Evolutionary conservation across 2,888 invertebrate species (phyloP).

Genomic region (Saturnia japonica): DNA sequence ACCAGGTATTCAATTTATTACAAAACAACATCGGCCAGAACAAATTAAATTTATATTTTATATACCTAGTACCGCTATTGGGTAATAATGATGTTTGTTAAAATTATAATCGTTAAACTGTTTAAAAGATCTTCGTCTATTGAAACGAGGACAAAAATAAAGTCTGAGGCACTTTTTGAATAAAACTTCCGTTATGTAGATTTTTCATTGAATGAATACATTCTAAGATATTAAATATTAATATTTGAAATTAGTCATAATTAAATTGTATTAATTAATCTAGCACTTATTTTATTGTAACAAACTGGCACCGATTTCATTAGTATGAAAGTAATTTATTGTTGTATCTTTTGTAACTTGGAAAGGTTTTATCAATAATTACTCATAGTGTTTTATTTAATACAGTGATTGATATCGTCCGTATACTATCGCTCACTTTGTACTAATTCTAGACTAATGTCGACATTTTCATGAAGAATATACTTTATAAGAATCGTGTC

Average conservation of each 20-base stretch:
- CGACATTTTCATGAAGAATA: background rate
- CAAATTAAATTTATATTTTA: background rate
- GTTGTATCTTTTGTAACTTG: background rate
- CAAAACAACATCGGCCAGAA: background rate
- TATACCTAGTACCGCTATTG: background rate
- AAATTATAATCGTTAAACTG: background rate
- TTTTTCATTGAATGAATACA: background rate
- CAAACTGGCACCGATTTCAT: background rate
- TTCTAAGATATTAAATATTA: background rate
- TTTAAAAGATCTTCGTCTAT: background rate
- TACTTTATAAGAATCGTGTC: background rate
- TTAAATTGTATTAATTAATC: background rate
- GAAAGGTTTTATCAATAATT: background rate
- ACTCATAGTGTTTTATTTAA: background rate
- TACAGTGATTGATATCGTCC: background rate
- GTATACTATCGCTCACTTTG: background rate
- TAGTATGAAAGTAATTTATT: background rate
- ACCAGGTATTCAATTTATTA: background rate
- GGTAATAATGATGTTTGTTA: background rate
- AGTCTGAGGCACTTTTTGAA: background rate
- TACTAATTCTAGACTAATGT: background rate
- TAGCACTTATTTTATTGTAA: constrained; percentile 3
- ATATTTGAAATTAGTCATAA: background rate
- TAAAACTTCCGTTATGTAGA: background rate
- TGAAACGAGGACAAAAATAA: background rate